Conservation (phyloP, 37 sponge, comb jelly and placozoan species). For the Eunapius fragilis region DNA sequence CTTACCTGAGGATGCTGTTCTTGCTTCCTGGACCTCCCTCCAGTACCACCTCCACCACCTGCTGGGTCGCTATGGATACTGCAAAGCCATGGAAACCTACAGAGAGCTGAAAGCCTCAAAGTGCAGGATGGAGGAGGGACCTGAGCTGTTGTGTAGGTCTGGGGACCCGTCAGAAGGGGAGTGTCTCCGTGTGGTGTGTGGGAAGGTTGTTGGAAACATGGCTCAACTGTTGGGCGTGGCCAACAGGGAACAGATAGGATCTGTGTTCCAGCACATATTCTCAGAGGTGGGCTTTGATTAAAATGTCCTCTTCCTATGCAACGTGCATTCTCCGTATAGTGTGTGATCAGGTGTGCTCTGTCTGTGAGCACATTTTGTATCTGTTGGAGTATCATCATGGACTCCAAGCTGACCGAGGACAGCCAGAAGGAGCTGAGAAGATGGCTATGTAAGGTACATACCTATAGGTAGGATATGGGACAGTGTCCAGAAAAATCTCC, state of each 20-base stretch:
- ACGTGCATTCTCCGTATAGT: too few relatives aligned
- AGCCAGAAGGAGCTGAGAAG: conserved; percentile 2
- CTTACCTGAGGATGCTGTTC: too few relatives aligned
- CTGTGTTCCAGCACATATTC: neutral
- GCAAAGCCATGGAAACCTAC: neutral
- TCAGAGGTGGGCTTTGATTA: neutral
- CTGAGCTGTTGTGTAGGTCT: neutral
- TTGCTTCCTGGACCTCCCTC: neutral
- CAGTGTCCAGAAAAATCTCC: too few relatives aligned
- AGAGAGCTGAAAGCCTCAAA: neutral
- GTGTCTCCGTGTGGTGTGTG: neutral
- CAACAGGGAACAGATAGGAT: neutral
- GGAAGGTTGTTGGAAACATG: neutral
- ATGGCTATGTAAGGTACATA: conserved; percentile 16
- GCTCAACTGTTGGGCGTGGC: neutral
- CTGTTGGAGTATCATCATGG: conserved; percentile 19
- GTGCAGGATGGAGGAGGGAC: neutral
- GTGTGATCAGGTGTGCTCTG: neutral
- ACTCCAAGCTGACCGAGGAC: conserved; percentile 25
- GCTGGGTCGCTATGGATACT: neutral
- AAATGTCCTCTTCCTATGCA: neutral
- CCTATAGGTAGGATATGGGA: too few relatives aligned
- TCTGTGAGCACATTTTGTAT: conserved; percentile 1
- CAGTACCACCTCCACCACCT: neutral
- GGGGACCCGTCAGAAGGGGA: neutral